phyloP scores from a whole-genome alignment of 2,797 vertebrate genomes.

The Galago senegalensis region DNA sequence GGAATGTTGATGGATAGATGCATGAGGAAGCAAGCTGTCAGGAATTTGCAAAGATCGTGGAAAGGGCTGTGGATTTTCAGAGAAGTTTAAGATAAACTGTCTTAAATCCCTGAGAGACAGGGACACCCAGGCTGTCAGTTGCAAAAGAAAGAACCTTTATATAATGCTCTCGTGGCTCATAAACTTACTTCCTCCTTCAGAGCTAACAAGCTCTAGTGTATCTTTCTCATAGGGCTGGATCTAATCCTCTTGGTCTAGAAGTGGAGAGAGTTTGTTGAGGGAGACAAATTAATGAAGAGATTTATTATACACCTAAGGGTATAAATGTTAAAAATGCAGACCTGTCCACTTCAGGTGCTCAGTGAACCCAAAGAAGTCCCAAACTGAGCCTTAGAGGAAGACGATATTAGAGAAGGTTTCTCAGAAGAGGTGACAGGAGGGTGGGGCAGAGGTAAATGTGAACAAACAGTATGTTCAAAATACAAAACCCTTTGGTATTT shows the following conservation, averaged over 20 bases:
- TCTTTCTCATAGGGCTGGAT: background rate
- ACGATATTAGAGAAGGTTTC: conserved; percentile 21
- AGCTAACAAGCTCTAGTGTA: background rate
- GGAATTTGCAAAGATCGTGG: background rate
- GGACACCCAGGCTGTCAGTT: background rate
- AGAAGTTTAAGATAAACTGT: background rate
- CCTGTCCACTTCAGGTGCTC: background rate
- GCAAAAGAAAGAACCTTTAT: background rate
- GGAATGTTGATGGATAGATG: background rate
- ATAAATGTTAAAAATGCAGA: background rate
- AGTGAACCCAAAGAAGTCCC: background rate
- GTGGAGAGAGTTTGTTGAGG: background rate
- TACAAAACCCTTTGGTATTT: background rate
- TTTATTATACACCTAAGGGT: background rate
- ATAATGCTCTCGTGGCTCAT: background rate
- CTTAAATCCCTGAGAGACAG: background rate
- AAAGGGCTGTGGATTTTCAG: background rate
- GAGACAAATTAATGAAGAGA: background rate
- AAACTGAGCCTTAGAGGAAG: conserved; percentile 37
- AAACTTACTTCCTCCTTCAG: background rate
- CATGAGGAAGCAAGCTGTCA: background rate
- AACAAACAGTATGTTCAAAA: conserved; percentile 57
- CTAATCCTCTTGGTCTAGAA: background rate
- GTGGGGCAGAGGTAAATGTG: background rate
- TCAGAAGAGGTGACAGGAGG: background rate